Base-by-base conservation (phyloP, 1,140 invertebrate species). In the Phthorimaea operculella region DNA sequence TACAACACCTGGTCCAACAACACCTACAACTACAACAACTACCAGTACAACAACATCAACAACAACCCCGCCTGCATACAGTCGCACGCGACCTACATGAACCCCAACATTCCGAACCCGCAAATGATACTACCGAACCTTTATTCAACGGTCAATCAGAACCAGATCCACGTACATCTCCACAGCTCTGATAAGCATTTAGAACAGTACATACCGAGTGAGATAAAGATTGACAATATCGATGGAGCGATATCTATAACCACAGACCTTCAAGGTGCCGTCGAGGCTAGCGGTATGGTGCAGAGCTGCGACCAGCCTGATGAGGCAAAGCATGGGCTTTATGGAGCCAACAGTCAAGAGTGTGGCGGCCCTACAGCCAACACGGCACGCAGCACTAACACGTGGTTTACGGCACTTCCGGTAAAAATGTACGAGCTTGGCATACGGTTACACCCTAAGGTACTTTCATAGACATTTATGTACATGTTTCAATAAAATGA, bases 81-180 rank as follows among this genome's bases (percentile, higher is more conserved):
- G 70, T 76, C 86, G 53, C 74, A 87, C 72, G 68, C 87, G 60
- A 73, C 87, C 0, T 85, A 86, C 69, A 82, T 80, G 54, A 72
- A 85, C 68, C 70, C 88, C 18, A 72, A 83, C 55, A 72, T 84
- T 68, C 70, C 88, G 16, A 72, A 83, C 56, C 76, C 87, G 0
- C 89, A 91, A 16, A 91, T 94, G 89, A 89, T 94, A 1, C 87
- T 94, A 0, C 93, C 93, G 0, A 91, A 92, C 55, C 78, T 95
- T 0, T 94, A 94, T 77, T 94, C 92, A 18, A 94, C 93, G 1
- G 92, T 94, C 33, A 94, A 94, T 72, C 93, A 94, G 71, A 94
- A 94, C 71, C 93, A 95, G 85, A 94, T 95, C 42, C 93, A 94
- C 71, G 85, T 94, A n/a, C 94, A 95, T 67, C 76, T 94, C 6